phyloP scores from a whole-genome alignment of 30 jellyfish, hydroid and myxozoan genomes.

The Clytia hemisphaerica region DNA sequence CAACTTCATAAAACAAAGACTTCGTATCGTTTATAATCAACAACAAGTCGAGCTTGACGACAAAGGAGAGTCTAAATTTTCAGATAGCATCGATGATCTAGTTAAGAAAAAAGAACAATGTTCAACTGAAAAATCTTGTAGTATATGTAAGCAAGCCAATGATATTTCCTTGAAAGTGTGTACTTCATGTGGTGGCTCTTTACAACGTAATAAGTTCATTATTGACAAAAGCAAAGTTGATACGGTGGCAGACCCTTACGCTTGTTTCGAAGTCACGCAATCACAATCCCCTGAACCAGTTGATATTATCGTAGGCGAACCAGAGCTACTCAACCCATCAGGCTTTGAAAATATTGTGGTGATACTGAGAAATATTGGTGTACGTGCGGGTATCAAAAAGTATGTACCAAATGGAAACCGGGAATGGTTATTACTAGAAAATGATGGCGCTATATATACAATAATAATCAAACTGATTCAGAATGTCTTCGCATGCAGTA shows the following conservation, averaged over 20 bases:
- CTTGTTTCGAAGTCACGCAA: not conserved
- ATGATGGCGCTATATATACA: slow-evolving; percentile 2
- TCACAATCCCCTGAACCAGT: not conserved
- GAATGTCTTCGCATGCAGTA: not conserved
- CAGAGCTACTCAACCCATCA: slow-evolving; percentile 15
- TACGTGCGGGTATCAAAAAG: slow-evolving; percentile 14
- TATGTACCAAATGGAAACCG: slow-evolving; percentile 7
- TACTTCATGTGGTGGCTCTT: too few relatives aligned
- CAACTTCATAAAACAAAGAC: too few relatives aligned
- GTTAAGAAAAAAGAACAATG: too few relatives aligned
- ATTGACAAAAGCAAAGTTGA: not conserved
- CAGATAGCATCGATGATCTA: too few relatives aligned
- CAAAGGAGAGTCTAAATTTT: too few relatives aligned
- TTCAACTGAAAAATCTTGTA: too few relatives aligned
- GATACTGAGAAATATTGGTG: slow-evolving; percentile 24
- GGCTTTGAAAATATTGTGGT: slow-evolving; percentile 4
- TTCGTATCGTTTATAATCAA: too few relatives aligned
- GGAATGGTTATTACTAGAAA: slow-evolving; percentile 14
- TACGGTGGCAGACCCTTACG: not conserved
- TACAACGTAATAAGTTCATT: not conserved
- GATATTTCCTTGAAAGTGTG: too few relatives aligned
- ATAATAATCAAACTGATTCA: slow-evolving; percentile 15
- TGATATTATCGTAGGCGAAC: slow-evolving; percentile 11
- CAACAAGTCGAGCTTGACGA: too few relatives aligned
- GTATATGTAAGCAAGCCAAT: too few relatives aligned